phyloP scores from a whole-genome alignment of 2,888 invertebrate species.

The Caenorhabditis japonica region DNA sequence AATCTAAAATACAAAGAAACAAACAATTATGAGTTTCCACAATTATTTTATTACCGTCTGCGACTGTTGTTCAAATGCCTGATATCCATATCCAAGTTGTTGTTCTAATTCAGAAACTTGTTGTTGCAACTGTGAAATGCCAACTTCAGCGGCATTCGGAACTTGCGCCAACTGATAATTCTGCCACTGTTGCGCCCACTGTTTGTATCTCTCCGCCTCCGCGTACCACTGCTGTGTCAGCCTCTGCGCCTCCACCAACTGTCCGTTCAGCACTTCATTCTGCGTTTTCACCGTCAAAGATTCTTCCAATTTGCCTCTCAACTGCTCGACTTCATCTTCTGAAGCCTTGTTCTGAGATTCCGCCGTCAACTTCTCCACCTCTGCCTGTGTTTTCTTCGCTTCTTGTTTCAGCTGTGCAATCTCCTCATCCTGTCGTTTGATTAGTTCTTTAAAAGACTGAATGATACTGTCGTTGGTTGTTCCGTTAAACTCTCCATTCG shows the following conservation, averaged over 20 bases:
- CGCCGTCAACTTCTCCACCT: constrained; percentile 55
- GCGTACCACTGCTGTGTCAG: constrained; percentile 70
- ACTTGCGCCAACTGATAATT: constrained; percentile 72
- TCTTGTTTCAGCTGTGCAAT: constrained; percentile 72
- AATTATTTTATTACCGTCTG: constrained; percentile 57
- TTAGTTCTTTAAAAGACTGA: constrained; percentile 81
- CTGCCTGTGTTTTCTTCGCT: constrained; percentile 55
- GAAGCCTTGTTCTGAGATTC: constrained; percentile 16
- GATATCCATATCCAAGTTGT: constrained; percentile 74
- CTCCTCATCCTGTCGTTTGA: constrained; percentile 85
- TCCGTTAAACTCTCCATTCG: constrained; percentile 76
- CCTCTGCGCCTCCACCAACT: constrained; percentile 40
- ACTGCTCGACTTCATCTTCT: constrained; percentile 20
- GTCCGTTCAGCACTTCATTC: constrained; percentile 35
- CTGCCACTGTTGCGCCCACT: constrained; percentile 76
- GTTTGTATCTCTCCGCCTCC: constrained; percentile 72
- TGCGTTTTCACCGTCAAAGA: constrained; percentile 6
- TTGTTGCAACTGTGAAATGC: constrained; percentile 65
- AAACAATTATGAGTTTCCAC: not conserved
- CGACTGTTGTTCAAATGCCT: constrained; percentile 76
- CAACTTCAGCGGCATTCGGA: constrained; percentile 66
- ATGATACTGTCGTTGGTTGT: constrained; percentile 80
- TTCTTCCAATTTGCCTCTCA: constrained; percentile 30
- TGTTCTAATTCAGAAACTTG: constrained; percentile 71
- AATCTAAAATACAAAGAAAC: constrained; percentile 20